Percentiles rank a stretch among this genome's conserved stretches.
Evolutionary conservation across 2,888 invertebrate species (phyloP).

Genomic region (Mimumesa dahlbomi): DNA sequence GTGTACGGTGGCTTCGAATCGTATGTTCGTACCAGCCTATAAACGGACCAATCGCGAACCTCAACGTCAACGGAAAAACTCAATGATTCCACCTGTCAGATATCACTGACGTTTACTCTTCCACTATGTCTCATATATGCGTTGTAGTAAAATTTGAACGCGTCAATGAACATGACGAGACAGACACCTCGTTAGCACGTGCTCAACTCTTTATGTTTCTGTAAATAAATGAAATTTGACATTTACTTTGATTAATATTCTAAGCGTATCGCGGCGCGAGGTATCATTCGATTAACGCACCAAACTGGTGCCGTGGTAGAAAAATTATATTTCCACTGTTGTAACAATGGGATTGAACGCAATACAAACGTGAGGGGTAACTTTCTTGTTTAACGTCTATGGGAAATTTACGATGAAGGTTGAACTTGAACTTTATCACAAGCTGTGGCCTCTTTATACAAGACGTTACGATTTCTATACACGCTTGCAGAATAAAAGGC

Average conservation of each 20-base stretch:
- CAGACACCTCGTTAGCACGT: no score
- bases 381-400: constrained; percentile 10
- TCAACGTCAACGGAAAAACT: constrained; percentile 26
- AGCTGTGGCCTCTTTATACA: no score
- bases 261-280: no score
- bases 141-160: neutral
- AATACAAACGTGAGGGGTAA: neutral
- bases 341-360: no score
- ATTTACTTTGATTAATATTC: no score
- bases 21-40: constrained; percentile 17
- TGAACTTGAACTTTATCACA: no score
- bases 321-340: neutral
- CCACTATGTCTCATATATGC: neutral
- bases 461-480: no score
- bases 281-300: no score
- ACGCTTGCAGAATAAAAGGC: neutral
- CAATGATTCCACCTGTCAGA: constrained; percentile 6
- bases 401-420: no score
- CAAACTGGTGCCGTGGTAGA: neutral
- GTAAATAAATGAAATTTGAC: no score
- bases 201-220: no score
- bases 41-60: constrained; percentile 21
- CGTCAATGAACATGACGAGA: no score
- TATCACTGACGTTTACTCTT: constrained; percentile 14
- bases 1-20: constrained; percentile 8